phyloP scores from a whole-genome alignment of 2,113 vertebrate species.

The Thamnophis sirtalis region DNA sequence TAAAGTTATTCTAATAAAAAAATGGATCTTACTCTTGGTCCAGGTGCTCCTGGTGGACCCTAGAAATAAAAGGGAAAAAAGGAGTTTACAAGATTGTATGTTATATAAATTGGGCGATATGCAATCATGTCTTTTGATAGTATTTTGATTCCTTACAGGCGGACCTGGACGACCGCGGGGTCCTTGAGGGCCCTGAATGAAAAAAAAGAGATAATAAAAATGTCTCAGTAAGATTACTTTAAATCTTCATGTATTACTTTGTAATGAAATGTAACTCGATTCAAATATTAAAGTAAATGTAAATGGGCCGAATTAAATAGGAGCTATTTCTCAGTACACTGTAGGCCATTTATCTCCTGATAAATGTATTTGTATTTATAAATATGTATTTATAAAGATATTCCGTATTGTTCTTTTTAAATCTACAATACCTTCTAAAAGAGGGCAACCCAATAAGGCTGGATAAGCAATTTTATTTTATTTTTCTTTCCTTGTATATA shows the following conservation, averaged over 20 bases:
- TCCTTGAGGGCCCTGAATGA: conserved; percentile 87
- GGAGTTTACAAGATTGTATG: not conserved
- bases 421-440: not conserved
- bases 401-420: not conserved
- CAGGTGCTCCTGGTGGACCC: conserved; percentile 87
- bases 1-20: not conserved
- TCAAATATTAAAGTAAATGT: not conserved
- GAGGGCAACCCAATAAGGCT: not conserved
- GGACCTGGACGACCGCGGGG: conserved; percentile 82
- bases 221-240: not conserved
- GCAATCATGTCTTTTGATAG: not conserved
- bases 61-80: conserved; percentile 50
- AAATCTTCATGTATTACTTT: not conserved
- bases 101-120: conserved; percentile 23
- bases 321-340: not conserved
- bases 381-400: not conserved
- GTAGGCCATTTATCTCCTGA: conserved; percentile 2
- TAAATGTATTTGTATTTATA: not conserved
- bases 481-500: not conserved
- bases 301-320: not conserved
- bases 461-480: not conserved
- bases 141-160: conserved; percentile 75
- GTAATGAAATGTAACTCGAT: not conserved
- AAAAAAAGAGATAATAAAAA: conserved; percentile 44
- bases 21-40: conserved; percentile 79